These are phyloP conservation scores for Pseudopleuronectes americanus DNA, from an alignment of 2,797 vertebrate genomes.

Conservation along the genomic window DNA sequence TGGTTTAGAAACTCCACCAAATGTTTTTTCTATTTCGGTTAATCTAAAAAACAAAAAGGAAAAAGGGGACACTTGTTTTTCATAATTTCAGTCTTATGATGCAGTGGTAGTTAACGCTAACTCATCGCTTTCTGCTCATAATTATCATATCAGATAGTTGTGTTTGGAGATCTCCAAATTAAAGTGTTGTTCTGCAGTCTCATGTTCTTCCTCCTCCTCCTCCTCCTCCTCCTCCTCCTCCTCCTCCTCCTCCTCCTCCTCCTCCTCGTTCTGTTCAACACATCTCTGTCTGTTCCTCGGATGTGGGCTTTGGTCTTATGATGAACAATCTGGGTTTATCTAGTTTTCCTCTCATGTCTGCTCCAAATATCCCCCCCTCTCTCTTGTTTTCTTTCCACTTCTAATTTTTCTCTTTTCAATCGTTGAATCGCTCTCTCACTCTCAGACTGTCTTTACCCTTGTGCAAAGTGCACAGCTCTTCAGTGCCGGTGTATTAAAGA, in stretches of 20 bases:
- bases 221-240: not conserved
- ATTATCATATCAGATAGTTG: slow-evolving; percentile 38
- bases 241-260: not conserved
- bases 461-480: not conserved
- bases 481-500: not conserved
- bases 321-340: slow-evolving; percentile 46
- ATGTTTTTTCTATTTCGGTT: slow-evolving; percentile 1
- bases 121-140: slow-evolving; percentile 40
- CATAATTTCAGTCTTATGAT: slow-evolving; percentile 49
- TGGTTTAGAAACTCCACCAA: slow-evolving; percentile 1
- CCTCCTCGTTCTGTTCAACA: slow-evolving; percentile 18
- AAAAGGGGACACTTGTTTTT: not conserved
- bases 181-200: slow-evolving; percentile 30
- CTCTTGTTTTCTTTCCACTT: not conserved
- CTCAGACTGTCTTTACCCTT: not conserved
- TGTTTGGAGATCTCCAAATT: slow-evolving; percentile 11
- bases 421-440: not conserved
- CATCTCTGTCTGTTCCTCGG: slow-evolving; percentile 23
- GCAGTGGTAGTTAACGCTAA: slow-evolving; percentile 22
- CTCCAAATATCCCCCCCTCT: not conserved
- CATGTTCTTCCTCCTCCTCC: slow-evolving; percentile 10
- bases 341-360: slow-evolving; percentile 4
- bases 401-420: no score
- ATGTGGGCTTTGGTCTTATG: slow-evolving; percentile 60
- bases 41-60: slow-evolving; percentile 17